These are phyloP conservation scores for Meliscaeva auricollis DNA, from an alignment of 2,888 invertebrate species.

Conservation along the genomic window DNA sequence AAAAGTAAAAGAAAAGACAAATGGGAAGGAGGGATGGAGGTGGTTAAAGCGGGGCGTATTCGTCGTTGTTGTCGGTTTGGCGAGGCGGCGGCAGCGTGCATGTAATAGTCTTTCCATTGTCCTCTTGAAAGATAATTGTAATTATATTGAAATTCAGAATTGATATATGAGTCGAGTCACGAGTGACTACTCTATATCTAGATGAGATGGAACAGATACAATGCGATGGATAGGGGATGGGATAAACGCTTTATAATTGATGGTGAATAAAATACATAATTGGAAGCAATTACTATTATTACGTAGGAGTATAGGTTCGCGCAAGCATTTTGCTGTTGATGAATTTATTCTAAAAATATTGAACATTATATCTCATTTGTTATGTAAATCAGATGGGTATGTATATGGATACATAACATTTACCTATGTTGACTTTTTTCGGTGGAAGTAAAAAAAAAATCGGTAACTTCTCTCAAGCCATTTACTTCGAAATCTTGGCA, in stretches of 20 bases:
- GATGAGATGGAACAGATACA: background rate
- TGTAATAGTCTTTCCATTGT: conserved; percentile 46
- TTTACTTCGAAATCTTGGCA: too few relatives aligned
- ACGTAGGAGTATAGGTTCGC: background rate
- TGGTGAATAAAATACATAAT: conserved; percentile 18
- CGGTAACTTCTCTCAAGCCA: too few relatives aligned
- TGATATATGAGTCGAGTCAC: conserved; percentile 32
- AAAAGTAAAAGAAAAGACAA: conserved; percentile 42
- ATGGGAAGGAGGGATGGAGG: too few relatives aligned
- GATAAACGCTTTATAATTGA: conserved; percentile 27
- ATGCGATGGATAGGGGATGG: background rate
- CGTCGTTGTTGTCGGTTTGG: background rate
- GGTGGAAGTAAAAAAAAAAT: too few relatives aligned
- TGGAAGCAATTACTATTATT: background rate
- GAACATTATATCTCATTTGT: background rate
- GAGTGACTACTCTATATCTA: conserved; percentile 3
- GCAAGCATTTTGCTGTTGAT: background rate
- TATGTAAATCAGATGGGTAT: too few relatives aligned
- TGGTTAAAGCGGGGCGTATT: background rate
- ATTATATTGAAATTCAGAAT: conserved; percentile 62
- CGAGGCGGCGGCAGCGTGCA: background rate
- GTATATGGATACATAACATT: background rate
- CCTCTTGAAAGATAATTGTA: conserved; percentile 49
- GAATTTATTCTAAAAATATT: background rate
- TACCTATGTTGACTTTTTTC: too few relatives aligned